These are phyloP conservation scores for Physeter macrocephalus DNA, from an alignment of 2,113 vertebrate genomes.

Conservation along the genomic window DNA sequence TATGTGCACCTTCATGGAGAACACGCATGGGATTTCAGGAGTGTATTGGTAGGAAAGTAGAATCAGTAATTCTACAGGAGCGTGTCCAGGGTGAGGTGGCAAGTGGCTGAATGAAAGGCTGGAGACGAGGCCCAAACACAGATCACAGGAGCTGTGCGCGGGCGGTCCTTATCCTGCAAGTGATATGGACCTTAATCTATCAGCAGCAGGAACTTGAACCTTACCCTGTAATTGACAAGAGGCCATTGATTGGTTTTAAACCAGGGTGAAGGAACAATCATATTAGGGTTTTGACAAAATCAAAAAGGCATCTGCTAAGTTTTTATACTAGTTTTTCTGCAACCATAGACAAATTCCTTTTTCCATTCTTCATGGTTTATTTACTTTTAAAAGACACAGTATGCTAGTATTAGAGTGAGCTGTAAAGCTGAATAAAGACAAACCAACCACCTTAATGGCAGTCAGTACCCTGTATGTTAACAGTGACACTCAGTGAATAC, in stretches of 20 bases:
- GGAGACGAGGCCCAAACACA: background rate
- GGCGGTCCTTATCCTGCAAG: background rate
- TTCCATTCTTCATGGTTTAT: background rate
- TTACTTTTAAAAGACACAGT: background rate
- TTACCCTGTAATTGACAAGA: background rate
- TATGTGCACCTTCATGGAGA: background rate
- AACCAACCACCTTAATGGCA: background rate
- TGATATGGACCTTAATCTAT: accelerated
- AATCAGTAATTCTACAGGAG: background rate
- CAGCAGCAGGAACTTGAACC: background rate
- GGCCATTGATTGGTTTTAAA: background rate
- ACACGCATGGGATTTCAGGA: background rate
- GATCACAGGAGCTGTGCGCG: background rate
- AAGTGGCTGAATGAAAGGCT: background rate
- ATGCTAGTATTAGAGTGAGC: background rate
- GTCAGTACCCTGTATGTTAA: background rate
- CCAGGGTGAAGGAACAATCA: background rate
- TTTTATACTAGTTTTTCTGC: background rate
- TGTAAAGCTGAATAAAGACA: background rate
- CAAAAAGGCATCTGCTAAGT: background rate
- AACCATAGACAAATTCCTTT: background rate
- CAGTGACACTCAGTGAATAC: background rate
- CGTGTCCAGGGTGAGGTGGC: background rate
- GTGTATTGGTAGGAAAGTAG: background rate
- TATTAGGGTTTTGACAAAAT: background rate